Conservation (phyloP, 2,113 vertebrate species). For the Prochilodus magdalenae region DNA sequence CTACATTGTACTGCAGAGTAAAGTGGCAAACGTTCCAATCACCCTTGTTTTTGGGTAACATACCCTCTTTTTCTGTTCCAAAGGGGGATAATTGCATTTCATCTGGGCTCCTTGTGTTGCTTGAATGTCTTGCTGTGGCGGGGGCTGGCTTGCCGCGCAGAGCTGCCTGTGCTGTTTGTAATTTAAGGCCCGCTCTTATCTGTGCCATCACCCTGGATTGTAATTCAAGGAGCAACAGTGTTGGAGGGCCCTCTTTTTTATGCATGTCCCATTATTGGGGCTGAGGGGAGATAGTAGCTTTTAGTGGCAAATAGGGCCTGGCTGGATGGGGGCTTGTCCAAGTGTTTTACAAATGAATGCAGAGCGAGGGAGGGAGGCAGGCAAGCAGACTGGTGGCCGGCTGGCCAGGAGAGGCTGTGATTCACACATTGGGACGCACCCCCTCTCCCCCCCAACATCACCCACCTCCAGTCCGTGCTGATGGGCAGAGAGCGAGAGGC, state of each 20-base stretch:
- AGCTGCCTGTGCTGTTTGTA: slow-evolving; percentile 67
- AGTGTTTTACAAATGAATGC: slow-evolving; percentile 86
- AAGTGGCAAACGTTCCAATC: slow-evolving; percentile 62
- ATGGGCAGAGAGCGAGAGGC: slow-evolving; percentile 76
- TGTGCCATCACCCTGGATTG: slow-evolving; percentile 77
- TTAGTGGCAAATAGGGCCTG: slow-evolving; percentile 79
- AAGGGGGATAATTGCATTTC: slow-evolving; percentile 72
- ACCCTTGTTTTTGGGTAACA: slow-evolving; percentile 69
- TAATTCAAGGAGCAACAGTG: slow-evolving; percentile 82
- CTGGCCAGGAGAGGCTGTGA: slow-evolving; percentile 73
- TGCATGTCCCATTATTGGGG: slow-evolving; percentile 75
- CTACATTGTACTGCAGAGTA: slow-evolving; percentile 51
- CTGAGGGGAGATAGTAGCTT: slow-evolving; percentile 74
- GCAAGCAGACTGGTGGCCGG: slow-evolving; percentile 64
- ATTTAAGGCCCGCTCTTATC: slow-evolving; percentile 77
- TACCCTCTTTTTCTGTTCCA: slow-evolving; percentile 65
- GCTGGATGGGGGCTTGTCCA: slow-evolving; percentile 75
- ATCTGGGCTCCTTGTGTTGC: slow-evolving; percentile 63
- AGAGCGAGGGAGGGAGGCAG: slow-evolving; percentile 39
- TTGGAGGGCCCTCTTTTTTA: slow-evolving; percentile 73
- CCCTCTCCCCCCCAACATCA: slow-evolving; percentile 62
- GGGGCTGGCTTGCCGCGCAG: slow-evolving; percentile 61
- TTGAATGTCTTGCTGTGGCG: slow-evolving; percentile 63
- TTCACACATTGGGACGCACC: slow-evolving; percentile 68
- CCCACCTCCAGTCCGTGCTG: slow-evolving; percentile 69